Conservation (phyloP, 2,888 invertebrate genomes). For the Eulithis prunata region DNA sequence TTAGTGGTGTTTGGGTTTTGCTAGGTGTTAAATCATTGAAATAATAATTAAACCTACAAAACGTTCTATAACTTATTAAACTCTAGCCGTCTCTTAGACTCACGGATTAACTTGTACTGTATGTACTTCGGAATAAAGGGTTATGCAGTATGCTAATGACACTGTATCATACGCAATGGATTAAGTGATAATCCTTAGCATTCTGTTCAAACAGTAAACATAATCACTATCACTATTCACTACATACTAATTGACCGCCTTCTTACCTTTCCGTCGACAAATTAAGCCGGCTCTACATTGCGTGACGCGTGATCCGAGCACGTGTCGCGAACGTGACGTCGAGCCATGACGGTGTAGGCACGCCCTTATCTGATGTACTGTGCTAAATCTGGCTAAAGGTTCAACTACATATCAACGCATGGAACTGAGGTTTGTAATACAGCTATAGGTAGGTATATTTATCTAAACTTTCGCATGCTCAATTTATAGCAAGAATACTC, state of each 20-base stretch:
- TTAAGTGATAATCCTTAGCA: background rate
- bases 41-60: too few species aligned
- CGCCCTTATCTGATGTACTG: conserved; percentile 41
- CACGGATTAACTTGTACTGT: too few species aligned
- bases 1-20: too few species aligned
- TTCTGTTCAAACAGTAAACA: background rate
- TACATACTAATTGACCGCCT: conserved; percentile 32
- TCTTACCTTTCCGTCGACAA: conserved; percentile 38
- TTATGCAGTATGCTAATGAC: too few species aligned
- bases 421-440: background rate
- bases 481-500: too few species aligned
- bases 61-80: too few species aligned
- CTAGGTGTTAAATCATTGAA: too few species aligned
- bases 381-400: conserved; percentile 20
- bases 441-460: too few species aligned
- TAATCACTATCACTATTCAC: conserved; percentile 9
- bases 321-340: conserved; percentile 70
- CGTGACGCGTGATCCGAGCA: conserved; percentile 66
- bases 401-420: background rate
- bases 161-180: background rate
- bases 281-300: conserved; percentile 50
- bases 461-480: too few species aligned
- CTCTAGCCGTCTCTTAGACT: too few species aligned
- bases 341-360: conserved; percentile 55
- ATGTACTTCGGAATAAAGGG: too few species aligned